Conservation (phyloP, 1,140 invertebrate species). For the Vanessa tameamea region DNA sequence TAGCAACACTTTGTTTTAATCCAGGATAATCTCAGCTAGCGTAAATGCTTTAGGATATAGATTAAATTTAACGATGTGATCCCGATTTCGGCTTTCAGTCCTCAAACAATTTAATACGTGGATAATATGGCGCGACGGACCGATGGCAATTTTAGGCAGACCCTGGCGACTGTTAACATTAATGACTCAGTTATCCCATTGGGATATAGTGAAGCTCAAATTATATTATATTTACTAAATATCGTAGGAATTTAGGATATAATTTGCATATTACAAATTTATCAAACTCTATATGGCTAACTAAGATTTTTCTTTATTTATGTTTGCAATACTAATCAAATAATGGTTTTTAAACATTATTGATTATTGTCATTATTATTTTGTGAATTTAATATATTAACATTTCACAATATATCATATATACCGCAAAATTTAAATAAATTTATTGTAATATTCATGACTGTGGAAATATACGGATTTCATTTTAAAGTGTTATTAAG, state of each 20-base stretch:
- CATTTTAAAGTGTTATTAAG: too few relatives aligned
- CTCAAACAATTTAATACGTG: conserved; percentile 44
- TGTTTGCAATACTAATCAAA: too few relatives aligned
- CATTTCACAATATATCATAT: too few relatives aligned
- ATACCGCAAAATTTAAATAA: too few relatives aligned
- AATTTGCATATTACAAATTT: neutral
- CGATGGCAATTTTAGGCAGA: conserved; percentile 16
- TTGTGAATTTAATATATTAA: too few relatives aligned
- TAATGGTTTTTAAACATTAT: too few relatives aligned
- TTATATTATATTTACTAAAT: conserved; percentile 2
- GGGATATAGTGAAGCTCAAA: conserved; percentile 11
- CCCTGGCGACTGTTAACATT: conserved; percentile 20
- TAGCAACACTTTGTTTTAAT: conserved; percentile 42
- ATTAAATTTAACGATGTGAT: conserved; percentile 69
- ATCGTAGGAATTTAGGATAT: neutral
- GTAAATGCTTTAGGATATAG: conserved; percentile 65
- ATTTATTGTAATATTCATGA: neutral
- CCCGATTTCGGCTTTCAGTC: conserved; percentile 56
- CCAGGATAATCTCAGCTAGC: conserved; percentile 40
- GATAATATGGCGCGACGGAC: conserved; percentile 39
- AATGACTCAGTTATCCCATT: conserved; percentile 17
- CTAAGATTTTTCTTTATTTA: too few relatives aligned
- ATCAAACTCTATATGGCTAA: too few relatives aligned
- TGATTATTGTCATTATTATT: too few relatives aligned
- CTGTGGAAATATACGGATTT: too few relatives aligned